Conservation (phyloP, 2,113 vertebrate species). For the Tapirus terrestris region DNA sequence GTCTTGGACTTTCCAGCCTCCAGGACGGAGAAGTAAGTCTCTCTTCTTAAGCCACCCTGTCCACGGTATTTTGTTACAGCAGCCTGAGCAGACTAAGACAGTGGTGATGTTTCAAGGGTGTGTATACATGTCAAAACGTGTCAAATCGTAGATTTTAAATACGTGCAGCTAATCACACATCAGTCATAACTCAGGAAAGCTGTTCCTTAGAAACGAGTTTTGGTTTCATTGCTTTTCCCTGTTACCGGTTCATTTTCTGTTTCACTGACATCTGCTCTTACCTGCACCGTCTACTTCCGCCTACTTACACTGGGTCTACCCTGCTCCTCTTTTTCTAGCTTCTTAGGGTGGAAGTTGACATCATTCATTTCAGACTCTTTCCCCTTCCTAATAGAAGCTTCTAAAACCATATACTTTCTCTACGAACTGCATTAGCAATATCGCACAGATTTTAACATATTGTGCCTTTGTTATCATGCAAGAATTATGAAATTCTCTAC, state of each 20-base stretch:
- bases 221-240: background rate
- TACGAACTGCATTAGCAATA: background rate
- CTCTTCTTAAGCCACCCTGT: fast-evolving
- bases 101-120: fast-evolving
- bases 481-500: background rate
- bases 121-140: fast-evolving
- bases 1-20: background rate
- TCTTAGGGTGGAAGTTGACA: fast-evolving
- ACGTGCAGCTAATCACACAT: fast-evolving
- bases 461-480: background rate
- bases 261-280: background rate
- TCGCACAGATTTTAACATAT: background rate
- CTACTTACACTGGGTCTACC: fast-evolving
- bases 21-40: background rate
- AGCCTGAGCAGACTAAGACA: background rate
- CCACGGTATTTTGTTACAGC: fast-evolving
- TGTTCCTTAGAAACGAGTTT: fast-evolving
- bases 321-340: fast-evolving
- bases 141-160: fast-evolving
- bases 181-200: too few species aligned
- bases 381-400: fast-evolving
- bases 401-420: fast-evolving
- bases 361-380: fast-evolving
- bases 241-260: fast-evolving
- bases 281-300: fast-evolving